Conservation (phyloP, 2,888 invertebrate species). For the Aphelenchoides bicaudatus region DNA sequence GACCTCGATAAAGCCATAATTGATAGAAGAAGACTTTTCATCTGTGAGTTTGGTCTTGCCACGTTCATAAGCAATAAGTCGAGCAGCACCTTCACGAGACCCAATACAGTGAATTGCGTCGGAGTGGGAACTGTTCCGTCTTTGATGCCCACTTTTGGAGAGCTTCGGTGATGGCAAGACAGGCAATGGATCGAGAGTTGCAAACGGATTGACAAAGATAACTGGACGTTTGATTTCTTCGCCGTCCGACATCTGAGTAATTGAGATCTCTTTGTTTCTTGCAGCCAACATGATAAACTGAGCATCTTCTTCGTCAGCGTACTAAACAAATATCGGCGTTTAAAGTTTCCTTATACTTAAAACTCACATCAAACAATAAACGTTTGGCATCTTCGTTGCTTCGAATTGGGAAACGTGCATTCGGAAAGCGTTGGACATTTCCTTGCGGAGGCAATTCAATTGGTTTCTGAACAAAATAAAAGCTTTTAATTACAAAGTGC, state of each 20-base stretch:
- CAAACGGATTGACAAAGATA: neutral
- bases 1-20: constrained; percentile 2
- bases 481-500: neutral
- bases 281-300: neutral
- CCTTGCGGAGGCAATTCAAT: no score
- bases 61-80: neutral
- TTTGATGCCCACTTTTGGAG: no score
- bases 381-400: no score
- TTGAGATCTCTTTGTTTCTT: neutral
- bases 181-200: neutral
- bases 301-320: constrained; percentile 16
- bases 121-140: neutral
- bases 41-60: neutral
- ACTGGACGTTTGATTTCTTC: neutral
- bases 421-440: no score
- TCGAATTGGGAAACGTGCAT: no score
- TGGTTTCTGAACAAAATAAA: constrained; percentile 10
- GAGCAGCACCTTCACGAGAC: neutral
- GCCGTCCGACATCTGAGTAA: neutral
- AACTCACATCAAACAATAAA: no score
- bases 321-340: neutral
- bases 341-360: no score
- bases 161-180: no score
- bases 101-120: neutral
- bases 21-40: no score